phyloP scores from a whole-genome alignment of 2,888 invertebrate species.

The Megamerina dolium region DNA sequence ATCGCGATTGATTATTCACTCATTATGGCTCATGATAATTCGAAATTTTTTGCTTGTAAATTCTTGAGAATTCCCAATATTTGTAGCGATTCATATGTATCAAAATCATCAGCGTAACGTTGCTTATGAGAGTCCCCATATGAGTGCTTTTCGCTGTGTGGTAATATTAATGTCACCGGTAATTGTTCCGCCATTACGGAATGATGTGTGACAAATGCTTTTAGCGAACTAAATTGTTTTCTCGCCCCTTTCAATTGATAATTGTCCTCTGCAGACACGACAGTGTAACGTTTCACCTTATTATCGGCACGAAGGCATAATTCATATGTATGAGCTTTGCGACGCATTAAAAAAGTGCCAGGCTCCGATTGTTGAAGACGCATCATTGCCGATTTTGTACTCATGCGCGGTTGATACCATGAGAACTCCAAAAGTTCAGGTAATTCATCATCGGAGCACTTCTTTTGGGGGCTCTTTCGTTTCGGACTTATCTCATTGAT shows the following conservation, averaged over 20 bases:
- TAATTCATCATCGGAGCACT: slow-evolving; percentile 19
- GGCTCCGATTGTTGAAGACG: slow-evolving; percentile 29
- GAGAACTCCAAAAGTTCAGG: slow-evolving; percentile 28
- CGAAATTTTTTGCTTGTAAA: slow-evolving; percentile 36
- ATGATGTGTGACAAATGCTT: slow-evolving; percentile 90
- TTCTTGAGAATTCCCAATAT: slow-evolving; percentile 38
- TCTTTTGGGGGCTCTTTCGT: not conserved
- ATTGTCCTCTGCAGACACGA: slow-evolving; percentile 27
- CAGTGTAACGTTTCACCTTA: slow-evolving; percentile 34
- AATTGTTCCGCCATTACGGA: slow-evolving; percentile 95
- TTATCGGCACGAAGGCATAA: slow-evolving; percentile 34
- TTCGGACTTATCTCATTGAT: slow-evolving; percentile 21
- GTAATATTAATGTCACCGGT: slow-evolving; percentile 81
- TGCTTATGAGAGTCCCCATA: not conserved
- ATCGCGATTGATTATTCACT: too few species aligned
- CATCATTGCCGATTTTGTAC: slow-evolving; percentile 32
- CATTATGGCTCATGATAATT: slow-evolving; percentile 25
- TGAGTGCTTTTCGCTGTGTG: slow-evolving; percentile 45
- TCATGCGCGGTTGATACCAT: slow-evolving; percentile 40
- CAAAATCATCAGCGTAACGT: slow-evolving; percentile 65
- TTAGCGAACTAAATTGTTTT: slow-evolving; percentile 86
- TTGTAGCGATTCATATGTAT: slow-evolving; percentile 62
- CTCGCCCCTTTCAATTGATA: slow-evolving; percentile 73
- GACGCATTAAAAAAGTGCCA: slow-evolving; percentile 36
- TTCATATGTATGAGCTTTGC: slow-evolving; percentile 32